Evolutionary conservation across 2,888 invertebrate species (phyloP), one percentile per base, ranked within the genome.

Genomic region (Conchocele bisecta): DNA sequence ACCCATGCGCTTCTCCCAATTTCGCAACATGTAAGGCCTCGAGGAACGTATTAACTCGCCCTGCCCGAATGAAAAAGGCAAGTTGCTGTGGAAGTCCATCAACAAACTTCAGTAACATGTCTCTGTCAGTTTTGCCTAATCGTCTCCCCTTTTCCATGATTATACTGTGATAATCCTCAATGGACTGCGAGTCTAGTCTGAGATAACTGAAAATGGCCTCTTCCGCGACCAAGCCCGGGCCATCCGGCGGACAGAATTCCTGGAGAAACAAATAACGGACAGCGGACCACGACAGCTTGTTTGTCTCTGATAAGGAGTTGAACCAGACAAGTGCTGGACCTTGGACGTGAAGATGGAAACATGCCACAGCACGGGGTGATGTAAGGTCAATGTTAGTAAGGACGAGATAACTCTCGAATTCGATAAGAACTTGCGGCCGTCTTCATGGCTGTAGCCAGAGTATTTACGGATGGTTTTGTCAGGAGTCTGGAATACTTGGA

Each of bases 281-380:
- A n/a, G 48, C 17, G n/a, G 26, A 4, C 48, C 48, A 48, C 2
- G 28, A 28, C 11, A 29, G 29, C 29, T 28, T 24, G 5, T 17
- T 28, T n/a, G n/a, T n/a, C n/a, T n/a, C n/a, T 6, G 29, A 5
- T 6, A 48, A 15, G 15, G 3, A 17, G 28, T 48, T 26, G 29
- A 41, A 56, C 56, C 39, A 56, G 5, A 41, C 37, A 4, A 56
- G 41, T 13, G 41, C 56, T 24, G 56, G 39, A 7, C 56, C 56
- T 13, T 26, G 26, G 13, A 56, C 26, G n/a, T 41, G 56, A 15
- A 56, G 33, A 17, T 41, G 56, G 29, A 39, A 56, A n/a, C n/a
- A 39, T n/a, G 41, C 56, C 13, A 56, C 24, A 15, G 26, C 33
- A 17, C 41, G 17, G 17, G 33, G 33, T 6, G 54, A 54, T 5